Evolutionary conservation across 2,888 invertebrate species (phyloP), one percentile per base, ranked within the genome.

Genomic region (Clistopyga incitator): DNA sequence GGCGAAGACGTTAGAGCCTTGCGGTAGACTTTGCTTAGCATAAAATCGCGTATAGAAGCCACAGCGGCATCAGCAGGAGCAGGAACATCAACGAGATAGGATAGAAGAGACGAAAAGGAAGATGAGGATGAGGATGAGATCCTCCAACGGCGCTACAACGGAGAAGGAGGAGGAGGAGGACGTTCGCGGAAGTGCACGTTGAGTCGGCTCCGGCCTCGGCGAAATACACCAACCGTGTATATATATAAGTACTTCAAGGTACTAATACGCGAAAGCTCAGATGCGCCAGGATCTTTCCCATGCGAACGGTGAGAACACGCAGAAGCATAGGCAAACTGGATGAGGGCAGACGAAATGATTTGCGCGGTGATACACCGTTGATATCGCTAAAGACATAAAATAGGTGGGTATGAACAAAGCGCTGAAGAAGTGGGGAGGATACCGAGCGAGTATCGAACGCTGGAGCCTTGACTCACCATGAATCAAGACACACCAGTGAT

Each of bases 331-430:
- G 45, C 18, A 72, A 65, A 71, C 74, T 75, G 71, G 25, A 71
- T 65, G 81, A 79, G 81, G 84, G 68, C 70, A 84, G 87, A 88
- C 86, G 85, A 88, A 89, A 88, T 88, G 87, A 88, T 87, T 88
- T 86, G 85, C 86, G 75, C 87, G 80, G 80, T 87, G 87, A 89
- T 88, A 80, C 86, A 67, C 80, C 79, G 79, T 84, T 85, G 87
- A 89, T 89, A 88, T 87, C 86, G 87, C 85, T 87, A 82, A 86
- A 85, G 87, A 89, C 86, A 85, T 89, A 88, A 90, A 90, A 88
- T 88, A 87, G 85, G 59, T 75, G 85, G 84, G 68, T 82, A 85
- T 84, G 84, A 82, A 75, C 52, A 72, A 65, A 75, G 75, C 61
- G n/a, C 38, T 50, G 52, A 29, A 52, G 50, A 59, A 77, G 68